Percentiles rank a stretch among this genome's conserved stretches.
These are phyloP conservation scores for Rhinichthys osculus DNA, from an alignment of 2,797 vertebrate species.

Conservation along the genomic window DNA sequence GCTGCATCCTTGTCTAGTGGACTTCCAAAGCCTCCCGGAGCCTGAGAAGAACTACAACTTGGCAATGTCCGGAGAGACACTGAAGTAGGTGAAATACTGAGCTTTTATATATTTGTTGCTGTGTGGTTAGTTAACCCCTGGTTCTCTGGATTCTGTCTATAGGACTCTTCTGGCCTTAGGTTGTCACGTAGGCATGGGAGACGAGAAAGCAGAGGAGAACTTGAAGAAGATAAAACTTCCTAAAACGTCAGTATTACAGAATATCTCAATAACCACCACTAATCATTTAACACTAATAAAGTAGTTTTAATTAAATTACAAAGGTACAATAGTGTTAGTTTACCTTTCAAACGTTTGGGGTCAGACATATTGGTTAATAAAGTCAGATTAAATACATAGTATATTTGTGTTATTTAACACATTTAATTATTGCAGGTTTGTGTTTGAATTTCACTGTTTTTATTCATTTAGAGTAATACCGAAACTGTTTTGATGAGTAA, in stretches of 20 bases:
- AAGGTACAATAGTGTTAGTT: background rate
- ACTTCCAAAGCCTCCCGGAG: conserved; percentile 89
- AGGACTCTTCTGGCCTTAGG: conserved; percentile 92
- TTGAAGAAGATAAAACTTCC: conserved; percentile 91
- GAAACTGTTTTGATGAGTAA: too few species aligned
- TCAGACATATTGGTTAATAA: too few species aligned
- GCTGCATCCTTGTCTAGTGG: conserved; percentile 89
- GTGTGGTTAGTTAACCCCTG: conserved; percentile 36
- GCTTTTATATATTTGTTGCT: background rate
- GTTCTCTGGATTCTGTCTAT: conserved; percentile 1
- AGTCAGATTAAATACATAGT: too few species aligned
- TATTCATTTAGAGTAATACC: too few species aligned
- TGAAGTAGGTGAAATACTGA: conserved; percentile 82
- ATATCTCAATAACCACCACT: background rate
- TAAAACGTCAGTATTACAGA: conserved; percentile 83
- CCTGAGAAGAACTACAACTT: conserved; percentile 94
- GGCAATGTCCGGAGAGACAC: conserved; percentile 94
- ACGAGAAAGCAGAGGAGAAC: conserved; percentile 95
- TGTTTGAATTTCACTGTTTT: too few species aligned
- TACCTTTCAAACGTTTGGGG: background rate
- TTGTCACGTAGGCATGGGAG: conserved; percentile 94
- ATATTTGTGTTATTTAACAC: too few species aligned
- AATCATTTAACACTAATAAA: background rate
- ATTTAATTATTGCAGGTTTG: too few species aligned
- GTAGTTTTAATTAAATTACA: background rate